Percentiles rank a stretch among this genome's conserved stretches.
These are phyloP conservation scores for Myanophis thanlyinensis DNA, from an alignment of 2,113 vertebrate species.

Conservation along the genomic window DNA sequence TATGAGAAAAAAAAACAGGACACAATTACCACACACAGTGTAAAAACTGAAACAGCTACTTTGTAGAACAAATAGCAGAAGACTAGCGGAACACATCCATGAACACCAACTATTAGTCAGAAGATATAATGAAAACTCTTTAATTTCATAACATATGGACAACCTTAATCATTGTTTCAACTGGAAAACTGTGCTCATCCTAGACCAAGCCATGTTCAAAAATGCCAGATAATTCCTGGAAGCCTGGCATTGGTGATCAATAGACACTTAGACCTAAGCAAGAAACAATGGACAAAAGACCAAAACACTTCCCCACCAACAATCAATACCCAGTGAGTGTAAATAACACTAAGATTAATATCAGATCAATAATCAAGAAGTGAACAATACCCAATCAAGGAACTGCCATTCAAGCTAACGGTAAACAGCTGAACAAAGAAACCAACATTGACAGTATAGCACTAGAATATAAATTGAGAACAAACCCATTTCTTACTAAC, in stretches of 20 bases:
- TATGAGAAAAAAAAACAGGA: too few species aligned
- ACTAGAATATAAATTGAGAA: background rate
- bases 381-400: background rate
- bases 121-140: too few species aligned
- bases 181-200: background rate
- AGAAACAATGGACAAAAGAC: background rate
- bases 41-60: too few species aligned
- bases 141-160: background rate
- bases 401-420: background rate
- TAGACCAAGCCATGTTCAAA: background rate
- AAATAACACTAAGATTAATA: background rate
- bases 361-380: background rate
- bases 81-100: too few species aligned
- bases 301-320: background rate
- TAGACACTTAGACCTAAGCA: background rate
- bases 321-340: background rate
- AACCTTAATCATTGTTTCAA: background rate
- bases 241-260: background rate
- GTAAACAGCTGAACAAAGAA: background rate
- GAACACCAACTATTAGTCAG: too few species aligned
- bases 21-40: too few species aligned
- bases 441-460: background rate
- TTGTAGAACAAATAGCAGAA: too few species aligned
- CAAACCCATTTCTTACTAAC: background rate
- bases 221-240: background rate